These are phyloP conservation scores for Oryzias woworae DNA, from an alignment of 2,113 vertebrate species.

Conservation along the genomic window DNA sequence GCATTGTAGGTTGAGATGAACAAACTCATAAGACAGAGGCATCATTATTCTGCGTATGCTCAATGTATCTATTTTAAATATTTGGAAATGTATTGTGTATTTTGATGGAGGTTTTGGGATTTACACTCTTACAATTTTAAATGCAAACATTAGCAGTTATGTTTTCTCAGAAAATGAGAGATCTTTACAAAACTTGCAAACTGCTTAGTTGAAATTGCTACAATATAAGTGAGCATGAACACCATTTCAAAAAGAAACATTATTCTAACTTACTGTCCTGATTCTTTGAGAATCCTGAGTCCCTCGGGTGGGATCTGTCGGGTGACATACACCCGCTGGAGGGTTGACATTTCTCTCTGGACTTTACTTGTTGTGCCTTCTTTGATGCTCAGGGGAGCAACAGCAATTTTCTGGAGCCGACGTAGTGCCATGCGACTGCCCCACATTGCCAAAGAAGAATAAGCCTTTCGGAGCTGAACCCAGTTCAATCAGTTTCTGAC, in stretches of 20 bases:
- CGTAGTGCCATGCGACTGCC: conserved; percentile 61
- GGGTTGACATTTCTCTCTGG: conserved; percentile 66
- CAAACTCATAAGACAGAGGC: not conserved
- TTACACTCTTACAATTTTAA: no score
- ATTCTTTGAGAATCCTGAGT: conserved; percentile 75
- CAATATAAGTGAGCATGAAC: not conserved
- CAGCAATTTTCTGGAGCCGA: conserved; percentile 55
- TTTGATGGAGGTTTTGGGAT: no score
- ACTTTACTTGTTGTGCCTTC: conserved; percentile 26
- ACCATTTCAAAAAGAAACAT: not conserved
- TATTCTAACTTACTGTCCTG: conserved; percentile 72
- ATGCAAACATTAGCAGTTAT: conserved; percentile 37
- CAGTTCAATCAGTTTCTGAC: conserved; percentile 45
- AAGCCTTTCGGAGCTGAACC: conserved; percentile 12
- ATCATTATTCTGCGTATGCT: no score
- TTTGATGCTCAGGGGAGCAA: conserved; percentile 44
- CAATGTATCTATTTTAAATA: no score
- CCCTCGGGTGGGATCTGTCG: conserved; percentile 79
- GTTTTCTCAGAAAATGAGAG: conserved; percentile 58
- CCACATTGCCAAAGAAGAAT: conserved; percentile 67
- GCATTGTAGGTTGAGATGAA: not conserved
- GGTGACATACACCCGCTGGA: conserved; percentile 78
- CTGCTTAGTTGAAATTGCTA: not conserved
- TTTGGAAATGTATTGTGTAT: no score
- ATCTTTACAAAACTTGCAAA: conserved; percentile 29